Conservation (phyloP, 2,888 invertebrate species). For the Argyra leucocephala region DNA sequence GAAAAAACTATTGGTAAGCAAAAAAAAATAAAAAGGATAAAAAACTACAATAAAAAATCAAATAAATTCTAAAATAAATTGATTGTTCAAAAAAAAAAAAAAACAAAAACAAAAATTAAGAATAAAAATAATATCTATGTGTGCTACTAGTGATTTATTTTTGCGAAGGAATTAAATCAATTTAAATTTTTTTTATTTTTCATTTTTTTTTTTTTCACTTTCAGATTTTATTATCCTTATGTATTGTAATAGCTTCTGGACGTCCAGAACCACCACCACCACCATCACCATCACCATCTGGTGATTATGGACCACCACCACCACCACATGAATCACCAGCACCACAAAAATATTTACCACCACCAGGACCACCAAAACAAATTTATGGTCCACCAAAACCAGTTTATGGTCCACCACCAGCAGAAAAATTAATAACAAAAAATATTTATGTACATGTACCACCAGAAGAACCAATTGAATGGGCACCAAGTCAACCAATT, state of each 20-base stretch:
- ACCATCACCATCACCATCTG: slow-evolving; percentile 23
- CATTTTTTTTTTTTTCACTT: slow-evolving; percentile 17
- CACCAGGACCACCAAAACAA: slow-evolving; percentile 32
- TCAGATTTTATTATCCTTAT: slow-evolving; percentile 36
- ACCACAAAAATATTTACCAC: slow-evolving; percentile 25
- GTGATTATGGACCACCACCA: slow-evolving; percentile 32
- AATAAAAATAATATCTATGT: background rate
- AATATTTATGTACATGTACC: slow-evolving; percentile 50
- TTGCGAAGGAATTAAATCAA: background rate
- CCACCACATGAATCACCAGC: slow-evolving; percentile 23
- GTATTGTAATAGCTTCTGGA: slow-evolving; percentile 40
- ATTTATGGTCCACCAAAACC: slow-evolving; percentile 38
- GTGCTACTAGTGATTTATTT: background rate
- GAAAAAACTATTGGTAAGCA: slow-evolving; percentile 5
- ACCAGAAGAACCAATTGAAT: slow-evolving; percentile 46
- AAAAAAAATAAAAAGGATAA: background rate
- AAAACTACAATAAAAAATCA: background rate
- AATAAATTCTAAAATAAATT: background rate
- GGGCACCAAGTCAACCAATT: slow-evolving; percentile 40
- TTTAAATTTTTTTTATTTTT: background rate
- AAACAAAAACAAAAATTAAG: background rate
- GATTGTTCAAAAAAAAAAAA: background rate
- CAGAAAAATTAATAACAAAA: slow-evolving; percentile 39
- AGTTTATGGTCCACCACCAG: slow-evolving; percentile 39
- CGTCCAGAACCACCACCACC: slow-evolving; percentile 43